Evolutionary conservation across 2,888 invertebrate genomes (phyloP).

Genomic region (Tetropium fuscum): DNA sequence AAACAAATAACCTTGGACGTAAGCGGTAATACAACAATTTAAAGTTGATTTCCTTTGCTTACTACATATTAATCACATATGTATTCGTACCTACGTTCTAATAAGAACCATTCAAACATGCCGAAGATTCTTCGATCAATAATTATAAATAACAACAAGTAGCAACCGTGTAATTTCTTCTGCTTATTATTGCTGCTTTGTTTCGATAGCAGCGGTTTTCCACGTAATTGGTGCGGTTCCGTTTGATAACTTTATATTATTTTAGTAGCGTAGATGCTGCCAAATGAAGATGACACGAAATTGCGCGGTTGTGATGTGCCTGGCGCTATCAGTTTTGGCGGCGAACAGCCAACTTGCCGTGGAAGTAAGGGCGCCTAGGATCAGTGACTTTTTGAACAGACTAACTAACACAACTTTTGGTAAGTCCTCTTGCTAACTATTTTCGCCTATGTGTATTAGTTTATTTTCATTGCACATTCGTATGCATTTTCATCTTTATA

Average conservation of each 20-base stretch:
- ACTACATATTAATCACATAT: not conserved
- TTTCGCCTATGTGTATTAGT: too few relatives aligned
- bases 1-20: conserved; percentile 1
- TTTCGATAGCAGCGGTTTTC: too few relatives aligned
- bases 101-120: not conserved
- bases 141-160: too few relatives aligned
- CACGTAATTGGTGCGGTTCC: conserved; percentile 2
- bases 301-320: conserved; percentile 18
- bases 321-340: conserved; percentile 31
- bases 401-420: conserved; percentile 57
- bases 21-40: not conserved
- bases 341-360: conserved; percentile 44
- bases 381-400: conserved; percentile 52
- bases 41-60: not conserved
- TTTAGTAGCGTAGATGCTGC: conserved; percentile 7
- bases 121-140: too few relatives aligned
- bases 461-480: too few relatives aligned
- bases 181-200: too few relatives aligned
- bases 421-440: conserved; percentile 39
- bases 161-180: too few relatives aligned
- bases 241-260: conserved; percentile 14
- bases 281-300: conserved; percentile 13
- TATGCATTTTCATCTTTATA: too few relatives aligned
- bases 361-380: conserved; percentile 47
- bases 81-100: not conserved